These are phyloP conservation scores for Heliconius sara DNA, from an alignment of 2,888 invertebrate genomes.

Conservation along the genomic window DNA sequence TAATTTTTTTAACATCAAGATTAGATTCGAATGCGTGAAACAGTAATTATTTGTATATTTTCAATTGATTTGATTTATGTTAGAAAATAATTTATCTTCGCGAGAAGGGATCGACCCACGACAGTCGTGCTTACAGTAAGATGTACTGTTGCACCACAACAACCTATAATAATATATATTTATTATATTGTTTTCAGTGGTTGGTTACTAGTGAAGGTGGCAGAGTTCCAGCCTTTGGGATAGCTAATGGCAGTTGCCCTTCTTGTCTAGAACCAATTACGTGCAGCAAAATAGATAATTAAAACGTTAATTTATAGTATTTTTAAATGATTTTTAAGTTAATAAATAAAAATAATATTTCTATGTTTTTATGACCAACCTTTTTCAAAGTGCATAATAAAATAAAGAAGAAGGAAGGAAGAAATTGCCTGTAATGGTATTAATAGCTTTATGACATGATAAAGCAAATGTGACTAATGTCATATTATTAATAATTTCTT, in stretches of 20 bases:
- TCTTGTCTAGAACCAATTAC: conserved; percentile 67
- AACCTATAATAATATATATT: no score
- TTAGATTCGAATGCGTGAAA: no score
- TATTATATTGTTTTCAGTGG: conserved; percentile 61
- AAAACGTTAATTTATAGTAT: conserved; percentile 27
- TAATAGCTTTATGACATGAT: neutral
- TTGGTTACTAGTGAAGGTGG: conserved; percentile 68
- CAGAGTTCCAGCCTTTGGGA: conserved; percentile 70
- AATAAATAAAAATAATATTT: neutral
- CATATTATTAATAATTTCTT: no score
- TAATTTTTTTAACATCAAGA: no score
- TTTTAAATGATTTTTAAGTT: neutral
- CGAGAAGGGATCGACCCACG: no score
- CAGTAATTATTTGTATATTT: no score
- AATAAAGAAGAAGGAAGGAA: neutral
- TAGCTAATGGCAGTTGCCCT: conserved; percentile 72
- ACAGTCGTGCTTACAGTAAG: no score
- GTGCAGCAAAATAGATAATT: conserved; percentile 65
- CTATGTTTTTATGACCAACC: neutral
- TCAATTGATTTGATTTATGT: no score
- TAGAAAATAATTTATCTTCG: no score
- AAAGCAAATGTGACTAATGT: no score
- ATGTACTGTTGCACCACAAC: no score
- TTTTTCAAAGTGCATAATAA: neutral
- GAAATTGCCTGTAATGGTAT: neutral